phyloP scores from a whole-genome alignment of 1,140 invertebrate genomes.

The Drosophila funebris region DNA sequence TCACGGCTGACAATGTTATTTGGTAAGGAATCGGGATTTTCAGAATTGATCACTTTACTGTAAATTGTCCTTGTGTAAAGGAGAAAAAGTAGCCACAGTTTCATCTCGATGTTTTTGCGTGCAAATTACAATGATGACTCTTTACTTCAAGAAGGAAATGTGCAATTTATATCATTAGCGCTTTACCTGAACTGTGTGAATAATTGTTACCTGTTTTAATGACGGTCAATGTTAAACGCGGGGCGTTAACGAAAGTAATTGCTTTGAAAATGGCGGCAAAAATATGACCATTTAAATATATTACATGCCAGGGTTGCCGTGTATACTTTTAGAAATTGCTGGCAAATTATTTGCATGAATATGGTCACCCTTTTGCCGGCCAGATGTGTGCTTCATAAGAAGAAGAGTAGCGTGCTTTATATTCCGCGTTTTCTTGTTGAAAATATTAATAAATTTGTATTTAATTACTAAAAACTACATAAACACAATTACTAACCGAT shows the following conservation, averaged over 20 bases:
- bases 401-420: conserved; percentile 36
- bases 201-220: conserved; percentile 30
- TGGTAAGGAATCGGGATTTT: not conserved
- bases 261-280: conserved; percentile 9
- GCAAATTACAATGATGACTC: conserved; percentile 28
- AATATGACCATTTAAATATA: not conserved
- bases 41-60: not conserved
- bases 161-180: conserved; percentile 13
- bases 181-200: conserved; percentile 32
- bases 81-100: conserved; percentile 17
- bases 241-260: no score
- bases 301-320: conserved; percentile 16
- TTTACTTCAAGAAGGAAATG: conserved; percentile 7
- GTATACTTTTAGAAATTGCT: not conserved
- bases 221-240: no score
- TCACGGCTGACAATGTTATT: conserved; percentile 36
- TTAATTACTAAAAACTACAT: not conserved
- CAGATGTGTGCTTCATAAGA: conserved; percentile 35
- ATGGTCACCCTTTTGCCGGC: conserved; percentile 30
- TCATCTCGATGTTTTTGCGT: conserved; percentile 33
- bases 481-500: not conserved
- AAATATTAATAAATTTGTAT: conserved; percentile 2
- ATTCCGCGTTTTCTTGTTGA: conserved; percentile 30
- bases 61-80: not conserved
- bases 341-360: not conserved